Conservation (phyloP, 1,140 invertebrate genomes). For the Macrobrachium rosenbergii region DNA sequence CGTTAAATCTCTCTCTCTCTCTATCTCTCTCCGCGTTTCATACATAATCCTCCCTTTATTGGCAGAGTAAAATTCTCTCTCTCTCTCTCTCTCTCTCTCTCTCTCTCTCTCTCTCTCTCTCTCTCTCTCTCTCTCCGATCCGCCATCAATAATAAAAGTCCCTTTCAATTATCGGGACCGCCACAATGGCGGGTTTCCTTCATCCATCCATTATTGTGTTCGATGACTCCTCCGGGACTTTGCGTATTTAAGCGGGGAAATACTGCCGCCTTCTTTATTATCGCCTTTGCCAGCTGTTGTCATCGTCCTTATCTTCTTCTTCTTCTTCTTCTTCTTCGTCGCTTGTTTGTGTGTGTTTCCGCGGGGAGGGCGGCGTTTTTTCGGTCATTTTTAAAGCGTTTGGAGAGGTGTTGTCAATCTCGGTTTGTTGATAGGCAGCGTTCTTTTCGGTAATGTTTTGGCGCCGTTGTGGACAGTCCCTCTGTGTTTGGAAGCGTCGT, state of each 20-base stretch:
- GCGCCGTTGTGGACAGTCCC: not conserved
- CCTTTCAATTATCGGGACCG: no score
- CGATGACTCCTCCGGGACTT: not conserved
- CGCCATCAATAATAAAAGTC: no score
- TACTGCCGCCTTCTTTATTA: not conserved
- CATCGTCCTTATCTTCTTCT: not conserved
- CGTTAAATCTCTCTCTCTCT: not conserved
- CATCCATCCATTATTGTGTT: no score
- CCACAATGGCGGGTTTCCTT: not conserved
- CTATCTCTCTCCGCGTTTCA: not conserved
- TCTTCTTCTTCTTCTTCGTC: not conserved
- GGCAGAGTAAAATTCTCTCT: not conserved
- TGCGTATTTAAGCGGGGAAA: no score
- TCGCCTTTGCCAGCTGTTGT: not conserved
- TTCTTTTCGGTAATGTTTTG: not conserved
- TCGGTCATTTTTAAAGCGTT: no score
- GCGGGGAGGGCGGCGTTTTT: no score
- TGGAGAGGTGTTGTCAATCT: not conserved
- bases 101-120: not conserved
- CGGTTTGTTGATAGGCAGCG: not conserved
- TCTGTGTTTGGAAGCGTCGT: no score
- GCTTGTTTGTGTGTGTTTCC: not conserved
- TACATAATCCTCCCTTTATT: not conserved
- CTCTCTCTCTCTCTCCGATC: not conserved
- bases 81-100: slow-evolving; percentile 3